Evolutionary conservation across 2,113 vertebrate species (phyloP), one percentile per base, ranked within the genome.

Genomic region (Daubentonia madagascariensis): DNA sequence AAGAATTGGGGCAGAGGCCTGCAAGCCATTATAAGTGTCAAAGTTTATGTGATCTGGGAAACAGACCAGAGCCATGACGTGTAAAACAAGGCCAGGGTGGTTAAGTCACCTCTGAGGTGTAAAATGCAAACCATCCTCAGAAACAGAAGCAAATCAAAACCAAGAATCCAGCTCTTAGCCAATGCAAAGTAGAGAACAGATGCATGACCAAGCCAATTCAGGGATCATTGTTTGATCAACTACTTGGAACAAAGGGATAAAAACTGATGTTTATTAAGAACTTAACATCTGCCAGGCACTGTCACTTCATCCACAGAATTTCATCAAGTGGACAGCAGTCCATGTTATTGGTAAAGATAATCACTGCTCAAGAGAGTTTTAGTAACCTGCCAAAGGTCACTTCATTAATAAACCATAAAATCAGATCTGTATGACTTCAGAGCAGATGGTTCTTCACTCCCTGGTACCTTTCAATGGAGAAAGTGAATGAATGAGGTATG

Each of bases 21-120:
- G 95, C 43, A 97, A 96, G 89, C 92, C 79, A 93, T 96, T 95
- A 14, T 92, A 85, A 63, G 81, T 91, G 89, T 93, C 96, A 97
- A 86, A 93, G 91, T 80, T 1, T 45, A 18, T 92, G 96, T 96
- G 92, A 92, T 83, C 85, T 96, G 59, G 87, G 80, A 96, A 88
- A 79, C 68, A 94, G 88, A 94, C 90, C 90, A 96, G 89, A 95
- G 32, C 70, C 81, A 48, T 40, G 59, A 76, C 35, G 28, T 65
- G 88, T 88, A 57, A 70, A 95, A 92, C 94, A 97, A 94, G 95
- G 70, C 90, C 76, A 92, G 25, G 8, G 35, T 94, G 67, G 96
- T 97, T 92, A 94, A 97, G 90, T 96, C 89, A 97, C 79, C 87
- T 97, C 92, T 13, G 3, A 88, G 61, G 80, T 65, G 40, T 68